phyloP scores from a whole-genome alignment of 2,113 vertebrate genomes.

The Sapajus apella region DNA sequence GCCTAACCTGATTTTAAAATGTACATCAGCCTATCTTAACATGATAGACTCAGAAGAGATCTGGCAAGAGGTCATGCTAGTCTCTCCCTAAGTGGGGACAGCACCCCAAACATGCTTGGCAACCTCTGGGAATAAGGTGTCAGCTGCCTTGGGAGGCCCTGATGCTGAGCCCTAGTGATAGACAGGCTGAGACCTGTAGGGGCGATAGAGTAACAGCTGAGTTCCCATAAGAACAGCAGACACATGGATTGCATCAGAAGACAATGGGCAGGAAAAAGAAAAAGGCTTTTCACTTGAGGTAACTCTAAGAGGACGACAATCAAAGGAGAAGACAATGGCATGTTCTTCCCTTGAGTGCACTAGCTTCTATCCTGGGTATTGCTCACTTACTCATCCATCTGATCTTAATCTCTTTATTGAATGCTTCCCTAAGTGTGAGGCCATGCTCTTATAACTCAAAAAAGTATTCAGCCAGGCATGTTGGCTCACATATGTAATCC shows the following conservation, averaged over 20 bases:
- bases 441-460: neutral
- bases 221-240: neutral
- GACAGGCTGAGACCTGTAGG: neutral
- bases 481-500: too few relatives aligned
- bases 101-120: neutral
- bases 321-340: neutral
- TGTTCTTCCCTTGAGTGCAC: neutral
- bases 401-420: neutral
- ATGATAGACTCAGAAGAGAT: too few relatives aligned
- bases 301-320: neutral
- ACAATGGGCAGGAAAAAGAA: neutral
- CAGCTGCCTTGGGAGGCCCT: neutral
- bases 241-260: neutral
- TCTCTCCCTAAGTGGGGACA: neutral
- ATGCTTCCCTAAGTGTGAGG: neutral
- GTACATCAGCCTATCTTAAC: neutral
- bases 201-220: neutral
- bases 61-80: rapidly evolving
- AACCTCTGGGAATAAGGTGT: neutral
- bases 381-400: neutral
- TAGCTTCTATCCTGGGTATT: rapidly evolving
- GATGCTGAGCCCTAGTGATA: neutral
- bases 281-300: neutral
- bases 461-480: neutral
- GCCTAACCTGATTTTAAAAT: neutral